These are phyloP conservation scores for Phymatocera aterrima DNA, from an alignment of 2,888 invertebrate genomes.

Conservation along the genomic window DNA sequence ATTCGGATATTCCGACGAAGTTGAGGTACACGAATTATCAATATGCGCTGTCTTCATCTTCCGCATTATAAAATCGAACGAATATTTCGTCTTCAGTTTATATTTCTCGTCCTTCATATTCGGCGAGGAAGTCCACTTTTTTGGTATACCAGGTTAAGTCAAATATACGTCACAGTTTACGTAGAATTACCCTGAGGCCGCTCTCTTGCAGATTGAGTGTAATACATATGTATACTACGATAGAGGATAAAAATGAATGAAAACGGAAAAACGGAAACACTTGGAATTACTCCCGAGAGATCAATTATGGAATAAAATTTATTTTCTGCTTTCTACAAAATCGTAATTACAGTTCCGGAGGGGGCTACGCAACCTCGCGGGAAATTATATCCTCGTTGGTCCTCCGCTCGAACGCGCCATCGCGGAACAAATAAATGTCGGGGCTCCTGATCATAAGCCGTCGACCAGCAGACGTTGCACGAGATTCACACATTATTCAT, in stretches of 20 bases:
- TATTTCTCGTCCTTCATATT: no score
- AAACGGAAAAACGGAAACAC: no score
- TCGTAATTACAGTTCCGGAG: slow-evolving; percentile 40
- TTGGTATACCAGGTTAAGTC: no score
- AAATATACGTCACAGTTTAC: no score
- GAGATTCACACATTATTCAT: slow-evolving; percentile 46
- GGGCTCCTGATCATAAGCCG: slow-evolving; percentile 40
- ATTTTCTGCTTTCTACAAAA: slow-evolving; percentile 39
- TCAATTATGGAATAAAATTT: slow-evolving; percentile 37
- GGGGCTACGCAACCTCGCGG: slow-evolving; percentile 22
- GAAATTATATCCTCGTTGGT: slow-evolving; percentile 48
- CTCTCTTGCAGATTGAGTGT: no score
- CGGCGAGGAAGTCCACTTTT: no score
- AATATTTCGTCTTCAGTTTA: background rate
- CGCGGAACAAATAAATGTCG: slow-evolving; percentile 44
- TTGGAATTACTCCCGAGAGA: slow-evolving; percentile 2
- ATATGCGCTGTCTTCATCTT: background rate
- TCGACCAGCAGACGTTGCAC: slow-evolving; percentile 23
- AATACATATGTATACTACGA: background rate
- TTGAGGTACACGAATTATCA: background rate
- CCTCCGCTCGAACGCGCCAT: slow-evolving; percentile 38
- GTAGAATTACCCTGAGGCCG: no score
- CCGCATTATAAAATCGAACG: background rate
- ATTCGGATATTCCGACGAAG: slow-evolving; percentile 7
- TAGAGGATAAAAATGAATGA: background rate